Evolutionary conservation across 2,797 vertebrate genomes (phyloP).

Genomic region (Amblyopsis hoosieri): DNA sequence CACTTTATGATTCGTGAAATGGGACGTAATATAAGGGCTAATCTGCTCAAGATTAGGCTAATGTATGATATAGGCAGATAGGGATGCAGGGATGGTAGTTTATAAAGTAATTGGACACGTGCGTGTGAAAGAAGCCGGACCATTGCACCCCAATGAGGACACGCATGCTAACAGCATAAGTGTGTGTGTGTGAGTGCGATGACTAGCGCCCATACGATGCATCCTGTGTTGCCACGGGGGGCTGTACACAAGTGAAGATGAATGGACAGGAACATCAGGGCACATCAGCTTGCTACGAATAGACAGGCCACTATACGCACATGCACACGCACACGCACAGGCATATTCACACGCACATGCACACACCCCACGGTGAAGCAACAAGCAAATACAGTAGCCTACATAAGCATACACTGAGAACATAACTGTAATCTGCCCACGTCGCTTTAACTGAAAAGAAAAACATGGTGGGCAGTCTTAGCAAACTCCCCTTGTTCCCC

Average conservation of each 20-base stretch:
- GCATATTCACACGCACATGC: background rate
- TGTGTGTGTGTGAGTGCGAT: constrained; percentile 43
- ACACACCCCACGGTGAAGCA: background rate
- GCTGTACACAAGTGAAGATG: constrained; percentile 26
- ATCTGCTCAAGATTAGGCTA: too few species aligned
- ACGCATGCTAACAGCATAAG: constrained; percentile 43
- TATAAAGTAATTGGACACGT: too few species aligned
- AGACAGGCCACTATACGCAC: constrained; percentile 68
- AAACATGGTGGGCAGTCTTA: too few species aligned
- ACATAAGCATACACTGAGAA: too few species aligned
- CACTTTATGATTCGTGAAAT: constrained; percentile 19
- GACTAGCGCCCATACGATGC: constrained; percentile 47
- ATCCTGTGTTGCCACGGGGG: constrained; percentile 51
- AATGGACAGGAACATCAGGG: constrained; percentile 57
- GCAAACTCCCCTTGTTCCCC: too few species aligned
- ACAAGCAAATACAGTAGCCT: too few species aligned
- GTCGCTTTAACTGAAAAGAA: too few species aligned
- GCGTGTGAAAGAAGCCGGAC: too few species aligned
- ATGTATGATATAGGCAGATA: too few species aligned
- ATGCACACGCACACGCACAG: constrained; percentile 27
- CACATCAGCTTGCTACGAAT: constrained; percentile 67
- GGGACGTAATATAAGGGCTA: too few species aligned
- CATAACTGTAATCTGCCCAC: too few species aligned
- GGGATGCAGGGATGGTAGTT: too few species aligned
- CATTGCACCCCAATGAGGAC: constrained; percentile 6